phyloP scores from a whole-genome alignment of 2,888 invertebrate species.

The Thymelicus sylvestris region DNA sequence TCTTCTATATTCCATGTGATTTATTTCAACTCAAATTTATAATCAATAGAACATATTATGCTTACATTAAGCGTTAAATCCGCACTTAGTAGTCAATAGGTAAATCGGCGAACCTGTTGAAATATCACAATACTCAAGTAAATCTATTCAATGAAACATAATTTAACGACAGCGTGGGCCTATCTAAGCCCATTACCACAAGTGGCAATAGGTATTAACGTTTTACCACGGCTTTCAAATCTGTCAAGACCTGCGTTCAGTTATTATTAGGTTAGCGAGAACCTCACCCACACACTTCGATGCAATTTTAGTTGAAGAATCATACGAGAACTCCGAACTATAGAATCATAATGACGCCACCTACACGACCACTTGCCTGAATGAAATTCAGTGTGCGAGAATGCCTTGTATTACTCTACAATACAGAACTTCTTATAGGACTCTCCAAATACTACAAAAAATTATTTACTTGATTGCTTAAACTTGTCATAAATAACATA shows the following conservation, averaged over 20 bases:
- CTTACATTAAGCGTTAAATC: neutral
- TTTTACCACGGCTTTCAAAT: constrained; percentile 37
- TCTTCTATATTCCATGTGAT: neutral
- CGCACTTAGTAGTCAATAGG: constrained; percentile 1
- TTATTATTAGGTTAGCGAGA: constrained; percentile 35
- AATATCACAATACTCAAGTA: constrained; percentile 28
- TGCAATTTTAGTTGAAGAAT: constrained; percentile 30
- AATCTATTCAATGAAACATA: constrained; percentile 30
- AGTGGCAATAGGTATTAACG: constrained; percentile 37
- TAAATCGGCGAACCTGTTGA: constrained; percentile 29
- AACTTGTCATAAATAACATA: neutral
- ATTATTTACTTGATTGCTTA: neutral
- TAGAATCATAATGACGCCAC: constrained; percentile 14
- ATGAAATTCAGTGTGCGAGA: constrained; percentile 18
- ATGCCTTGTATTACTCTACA: neutral
- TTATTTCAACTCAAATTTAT: neutral
- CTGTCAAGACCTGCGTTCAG: constrained; percentile 35
- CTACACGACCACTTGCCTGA: constrained; percentile 22
- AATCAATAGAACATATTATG: neutral
- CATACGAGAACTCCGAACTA: constrained; percentile 9
- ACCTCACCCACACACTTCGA: constrained; percentile 18
- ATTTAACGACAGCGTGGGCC: constrained; percentile 32
- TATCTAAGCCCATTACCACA: constrained; percentile 36
- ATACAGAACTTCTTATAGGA: neutral
- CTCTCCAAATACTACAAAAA: too few species aligned